A percentile compares a stretch with the other conserved stretches of the same genome.
Conservation (phyloP, 2,888 invertebrate genomes). For the Rhagonycha fulva region DNA sequence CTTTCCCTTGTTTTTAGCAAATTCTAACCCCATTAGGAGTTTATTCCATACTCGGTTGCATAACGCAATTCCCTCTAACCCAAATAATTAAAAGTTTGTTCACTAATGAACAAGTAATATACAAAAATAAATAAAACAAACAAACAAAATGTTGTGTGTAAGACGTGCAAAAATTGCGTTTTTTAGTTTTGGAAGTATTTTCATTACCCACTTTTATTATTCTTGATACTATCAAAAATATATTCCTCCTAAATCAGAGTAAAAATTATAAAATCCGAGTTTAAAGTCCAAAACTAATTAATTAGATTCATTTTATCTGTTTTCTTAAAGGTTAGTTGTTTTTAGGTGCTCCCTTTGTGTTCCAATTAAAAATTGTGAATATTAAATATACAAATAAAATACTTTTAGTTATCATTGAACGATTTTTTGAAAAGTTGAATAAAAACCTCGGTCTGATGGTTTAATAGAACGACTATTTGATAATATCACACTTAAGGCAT, state of each 20-base stretch:
- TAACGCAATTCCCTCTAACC: too few species aligned
- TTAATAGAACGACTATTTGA: not conserved
- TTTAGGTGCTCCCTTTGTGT: not conserved
- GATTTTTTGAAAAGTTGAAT: too few species aligned
- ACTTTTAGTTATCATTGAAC: not conserved
- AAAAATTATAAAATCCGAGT: not conserved
- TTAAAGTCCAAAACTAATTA: not conserved
- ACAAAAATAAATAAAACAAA: too few species aligned
- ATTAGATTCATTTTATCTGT: not conserved
- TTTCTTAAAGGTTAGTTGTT: not conserved
- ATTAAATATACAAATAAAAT: not conserved
- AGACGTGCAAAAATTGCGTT: too few species aligned
- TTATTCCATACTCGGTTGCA: too few species aligned
- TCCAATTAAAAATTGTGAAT: not conserved
- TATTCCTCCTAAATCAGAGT: not conserved
- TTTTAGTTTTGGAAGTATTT: too few species aligned
- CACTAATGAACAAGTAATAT: too few species aligned
- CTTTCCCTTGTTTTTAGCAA: too few species aligned
- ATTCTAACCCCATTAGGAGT: too few species aligned
- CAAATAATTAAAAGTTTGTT: too few species aligned
- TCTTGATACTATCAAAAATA: not conserved
- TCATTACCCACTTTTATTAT: too few species aligned
- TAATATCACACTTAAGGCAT: not conserved
- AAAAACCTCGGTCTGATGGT: not conserved
- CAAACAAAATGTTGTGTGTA: too few species aligned